Conservation (phyloP, 1,140 invertebrate genomes). For the Nephila pilipes region DNA sequence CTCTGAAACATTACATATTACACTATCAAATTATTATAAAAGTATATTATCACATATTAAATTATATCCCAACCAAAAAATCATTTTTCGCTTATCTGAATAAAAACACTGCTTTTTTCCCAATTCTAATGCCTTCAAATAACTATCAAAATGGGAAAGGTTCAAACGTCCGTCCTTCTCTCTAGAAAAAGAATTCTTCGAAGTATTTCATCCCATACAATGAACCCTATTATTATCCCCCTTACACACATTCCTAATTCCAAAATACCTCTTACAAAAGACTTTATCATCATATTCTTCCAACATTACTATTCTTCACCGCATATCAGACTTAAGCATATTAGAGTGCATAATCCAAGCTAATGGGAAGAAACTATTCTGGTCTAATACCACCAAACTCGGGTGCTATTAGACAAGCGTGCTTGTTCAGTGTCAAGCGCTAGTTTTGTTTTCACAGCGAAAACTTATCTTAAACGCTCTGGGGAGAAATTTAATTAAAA, state of each 20-base stretch:
- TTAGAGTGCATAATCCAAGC: background rate
- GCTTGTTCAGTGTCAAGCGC: background rate
- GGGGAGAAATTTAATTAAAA: slow-evolving; percentile 18
- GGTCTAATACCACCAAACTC: background rate
- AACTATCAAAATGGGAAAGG: too few relatives aligned
- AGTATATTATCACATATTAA: too few relatives aligned
- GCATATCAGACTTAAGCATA: background rate
- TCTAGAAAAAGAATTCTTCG: too few relatives aligned
- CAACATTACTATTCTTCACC: background rate
- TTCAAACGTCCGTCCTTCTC: too few relatives aligned
- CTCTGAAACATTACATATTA: too few relatives aligned
- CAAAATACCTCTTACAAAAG: background rate
- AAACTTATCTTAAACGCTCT: background rate
- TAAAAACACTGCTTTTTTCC: too few relatives aligned
- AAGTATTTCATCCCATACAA: background rate
- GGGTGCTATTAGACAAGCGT: background rate
- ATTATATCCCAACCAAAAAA: too few relatives aligned
- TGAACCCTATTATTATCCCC: background rate
- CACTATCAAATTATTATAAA: too few relatives aligned
- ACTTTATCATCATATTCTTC: background rate
- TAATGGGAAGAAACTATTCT: background rate
- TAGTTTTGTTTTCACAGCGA: background rate
- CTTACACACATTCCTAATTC: background rate
- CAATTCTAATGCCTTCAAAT: too few relatives aligned
- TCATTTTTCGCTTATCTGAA: too few relatives aligned